These are phyloP conservation scores for Brachionus calyciflorus DNA, from an alignment of 1,140 invertebrate species.

Conservation along the genomic window DNA sequence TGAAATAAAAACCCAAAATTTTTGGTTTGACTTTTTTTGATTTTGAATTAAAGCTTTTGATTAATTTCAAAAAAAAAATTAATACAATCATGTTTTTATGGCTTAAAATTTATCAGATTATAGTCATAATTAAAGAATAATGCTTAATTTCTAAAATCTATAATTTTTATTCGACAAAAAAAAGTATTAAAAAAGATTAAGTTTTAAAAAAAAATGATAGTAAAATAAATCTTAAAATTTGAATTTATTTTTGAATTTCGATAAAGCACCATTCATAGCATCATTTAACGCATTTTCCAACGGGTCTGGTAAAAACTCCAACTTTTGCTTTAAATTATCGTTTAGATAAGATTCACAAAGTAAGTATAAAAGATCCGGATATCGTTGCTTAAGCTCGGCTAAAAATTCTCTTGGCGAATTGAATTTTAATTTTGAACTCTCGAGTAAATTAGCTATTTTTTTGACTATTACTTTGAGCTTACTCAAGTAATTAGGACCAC, in stretches of 20 bases:
- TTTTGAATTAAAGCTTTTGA: no score
- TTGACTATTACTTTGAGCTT: slow-evolving; percentile 20
- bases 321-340: neutral
- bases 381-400: slow-evolving; percentile 31
- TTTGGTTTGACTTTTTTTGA: no score
- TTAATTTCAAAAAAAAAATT: no score
- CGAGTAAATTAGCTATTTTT: slow-evolving; percentile 22
- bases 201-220: no score
- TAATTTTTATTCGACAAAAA: no score
- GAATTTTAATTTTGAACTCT: slow-evolving; percentile 33
- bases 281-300: slow-evolving; percentile 24
- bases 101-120: no score
- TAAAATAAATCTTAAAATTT: neutral
- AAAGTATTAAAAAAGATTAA: no score
- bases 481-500: slow-evolving; percentile 45
- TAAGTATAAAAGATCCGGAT: slow-evolving; percentile 39
- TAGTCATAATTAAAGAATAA: no score
- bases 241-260: slow-evolving; percentile 39
- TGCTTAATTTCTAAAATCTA: no score
- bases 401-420: slow-evolving; percentile 45
- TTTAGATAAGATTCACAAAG: slow-evolving; percentile 31
- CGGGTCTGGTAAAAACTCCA: slow-evolving; percentile 27
- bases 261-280: slow-evolving; percentile 27
- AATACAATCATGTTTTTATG: no score
- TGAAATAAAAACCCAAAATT: no score